Evolutionary conservation across 2,888 invertebrate species (phyloP).

Genomic region (Rhodophaea formosa): DNA sequence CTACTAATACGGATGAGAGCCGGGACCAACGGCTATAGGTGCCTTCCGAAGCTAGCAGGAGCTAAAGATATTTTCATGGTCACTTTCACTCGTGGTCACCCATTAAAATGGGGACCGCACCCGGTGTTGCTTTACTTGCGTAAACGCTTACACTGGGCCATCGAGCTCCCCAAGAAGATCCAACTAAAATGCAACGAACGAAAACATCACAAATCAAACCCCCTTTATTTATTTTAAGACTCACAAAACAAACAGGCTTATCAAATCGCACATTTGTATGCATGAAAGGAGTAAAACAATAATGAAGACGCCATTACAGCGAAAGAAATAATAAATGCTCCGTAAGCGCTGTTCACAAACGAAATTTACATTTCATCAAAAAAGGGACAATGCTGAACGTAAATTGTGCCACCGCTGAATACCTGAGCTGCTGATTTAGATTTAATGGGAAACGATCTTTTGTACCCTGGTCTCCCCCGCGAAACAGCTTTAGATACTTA

Average conservation of each 20-base stretch:
- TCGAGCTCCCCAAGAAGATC: too few relatives aligned
- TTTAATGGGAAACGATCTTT: conserved; percentile 19
- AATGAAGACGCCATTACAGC: conserved; percentile 8
- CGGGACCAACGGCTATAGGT: too few relatives aligned
- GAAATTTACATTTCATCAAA: conserved; percentile 20
- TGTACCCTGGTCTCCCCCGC: neutral
- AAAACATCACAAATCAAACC: neutral
- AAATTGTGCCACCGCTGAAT: conserved; percentile 18
- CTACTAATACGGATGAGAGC: too few relatives aligned
- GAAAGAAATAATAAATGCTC: conserved; percentile 12
- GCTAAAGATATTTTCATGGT: too few relatives aligned
- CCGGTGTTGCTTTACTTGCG: too few relatives aligned
- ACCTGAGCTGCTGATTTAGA: conserved; percentile 19
- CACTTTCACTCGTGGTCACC: too few relatives aligned
- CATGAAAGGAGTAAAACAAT: conserved; percentile 16
- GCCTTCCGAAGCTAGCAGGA: too few relatives aligned
- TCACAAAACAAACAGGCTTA: neutral
- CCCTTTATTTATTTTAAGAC: neutral
- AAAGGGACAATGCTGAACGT: conserved; percentile 16
- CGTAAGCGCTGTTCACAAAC: conserved; percentile 1
- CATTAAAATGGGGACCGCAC: too few relatives aligned
- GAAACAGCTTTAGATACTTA: neutral
- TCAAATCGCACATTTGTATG: conserved; percentile 1
- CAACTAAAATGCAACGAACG: neutral
- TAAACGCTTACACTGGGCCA: too few relatives aligned